Percentiles rank a stretch among this genome's conserved stretches.
Evolutionary conservation across 1,140 invertebrate species (phyloP).

Genomic region (Cherax destructor): DNA sequence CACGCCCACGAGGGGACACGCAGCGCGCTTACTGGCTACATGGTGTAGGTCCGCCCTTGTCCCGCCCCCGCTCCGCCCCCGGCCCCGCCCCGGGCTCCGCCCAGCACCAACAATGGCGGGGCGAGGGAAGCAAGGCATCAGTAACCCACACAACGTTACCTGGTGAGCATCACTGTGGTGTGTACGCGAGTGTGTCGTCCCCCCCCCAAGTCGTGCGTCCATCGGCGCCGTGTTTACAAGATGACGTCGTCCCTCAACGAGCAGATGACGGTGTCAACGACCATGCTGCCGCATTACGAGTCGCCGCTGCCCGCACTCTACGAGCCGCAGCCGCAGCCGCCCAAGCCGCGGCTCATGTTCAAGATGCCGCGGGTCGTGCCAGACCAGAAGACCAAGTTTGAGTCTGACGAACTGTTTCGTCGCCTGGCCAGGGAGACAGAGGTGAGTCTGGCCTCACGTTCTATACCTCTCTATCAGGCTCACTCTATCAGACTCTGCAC

Average conservation of each 20-base stretch:
- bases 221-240: too few relatives aligned
- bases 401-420: conserved; percentile 95
- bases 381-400: conserved; percentile 96
- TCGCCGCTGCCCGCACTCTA: conserved; percentile 43
- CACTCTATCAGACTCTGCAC: too few relatives aligned
- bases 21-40: not conserved
- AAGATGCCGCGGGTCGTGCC: conserved; percentile 97
- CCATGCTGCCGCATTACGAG: conserved; percentile 55
- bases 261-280: conserved; percentile 38
- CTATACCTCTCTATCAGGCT: too few relatives aligned
- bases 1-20: conserved; percentile 43
- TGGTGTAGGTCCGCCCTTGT: not conserved
- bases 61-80: conserved; percentile 24
- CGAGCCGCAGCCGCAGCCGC: conserved; percentile 46
- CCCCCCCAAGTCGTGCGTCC: not conserved
- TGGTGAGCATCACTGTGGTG: conserved; percentile 18
- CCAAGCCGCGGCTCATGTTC: conserved; percentile 81
- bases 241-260: not conserved
- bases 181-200: not conserved
- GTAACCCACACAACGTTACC: conserved; percentile 18
- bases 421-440: conserved; percentile 95
- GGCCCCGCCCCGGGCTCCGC: conserved; percentile 15
- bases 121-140: not conserved
- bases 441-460: conserved; percentile 77
- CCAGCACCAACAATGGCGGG: conserved; percentile 49